These are phyloP conservation scores for Dolichallabes microphthalmus DNA, from an alignment of 2,113 vertebrate genomes.

Conservation along the genomic window DNA sequence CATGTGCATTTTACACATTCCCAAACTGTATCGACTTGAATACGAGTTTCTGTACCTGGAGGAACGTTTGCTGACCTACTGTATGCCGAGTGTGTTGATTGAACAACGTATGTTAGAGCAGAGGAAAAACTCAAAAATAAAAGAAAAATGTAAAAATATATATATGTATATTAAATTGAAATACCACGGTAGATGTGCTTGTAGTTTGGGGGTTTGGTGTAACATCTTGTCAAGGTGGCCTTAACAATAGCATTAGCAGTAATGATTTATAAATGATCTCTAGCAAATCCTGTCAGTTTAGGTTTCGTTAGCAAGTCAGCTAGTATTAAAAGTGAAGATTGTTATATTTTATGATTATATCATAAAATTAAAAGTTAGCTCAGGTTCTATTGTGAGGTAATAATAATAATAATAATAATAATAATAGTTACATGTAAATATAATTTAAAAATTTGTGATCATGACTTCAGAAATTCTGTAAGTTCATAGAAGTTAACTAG, in stretches of 20 bases:
- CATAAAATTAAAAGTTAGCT: not conserved
- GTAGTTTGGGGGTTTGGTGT: not conserved
- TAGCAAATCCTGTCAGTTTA: not conserved
- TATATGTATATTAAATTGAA: not conserved
- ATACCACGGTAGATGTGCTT: not conserved
- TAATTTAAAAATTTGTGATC: too few relatives aligned
- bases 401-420: too few relatives aligned
- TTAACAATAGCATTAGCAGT: not conserved
- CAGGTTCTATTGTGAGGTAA: too few relatives aligned
- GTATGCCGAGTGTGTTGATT: not conserved
- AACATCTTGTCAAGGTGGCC: not conserved
- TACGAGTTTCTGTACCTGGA: constrained; percentile 10
- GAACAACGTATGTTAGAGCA: not conserved
- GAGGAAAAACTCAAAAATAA: too few relatives aligned
- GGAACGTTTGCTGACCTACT: not conserved
- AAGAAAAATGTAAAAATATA: too few relatives aligned
- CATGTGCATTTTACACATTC: constrained; percentile 6
- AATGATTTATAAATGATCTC: not conserved
- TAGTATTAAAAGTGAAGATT: not conserved
- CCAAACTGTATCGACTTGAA: not conserved
- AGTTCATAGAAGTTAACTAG: too few relatives aligned
- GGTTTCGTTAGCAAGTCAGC: not conserved
- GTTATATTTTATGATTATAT: not conserved
- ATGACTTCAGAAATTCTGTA: too few relatives aligned
- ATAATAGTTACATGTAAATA: too few relatives aligned